Percentiles rank a stretch among this genome's conserved stretches.
These are phyloP conservation scores for Trematomus bernacchii DNA, from an alignment of 2,797 vertebrate species.

Conservation along the genomic window DNA sequence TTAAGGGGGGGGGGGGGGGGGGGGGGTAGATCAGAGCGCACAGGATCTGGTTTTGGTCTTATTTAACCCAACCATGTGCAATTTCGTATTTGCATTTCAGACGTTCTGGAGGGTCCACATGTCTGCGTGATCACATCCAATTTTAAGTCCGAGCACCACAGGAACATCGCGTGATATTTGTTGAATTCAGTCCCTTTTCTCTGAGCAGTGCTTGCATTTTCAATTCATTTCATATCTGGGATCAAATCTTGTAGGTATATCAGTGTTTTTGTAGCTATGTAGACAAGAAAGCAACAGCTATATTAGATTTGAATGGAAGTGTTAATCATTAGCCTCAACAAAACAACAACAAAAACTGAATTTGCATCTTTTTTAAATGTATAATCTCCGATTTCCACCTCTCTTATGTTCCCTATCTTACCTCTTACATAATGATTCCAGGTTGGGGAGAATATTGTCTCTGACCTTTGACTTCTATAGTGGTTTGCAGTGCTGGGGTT, in stretches of 20 bases:
- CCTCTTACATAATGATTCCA: background rate
- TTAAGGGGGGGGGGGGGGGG: background rate
- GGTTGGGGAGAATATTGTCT: constrained; percentile 11
- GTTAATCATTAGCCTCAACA: background rate
- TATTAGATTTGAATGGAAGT: no score
- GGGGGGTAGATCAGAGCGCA: background rate
- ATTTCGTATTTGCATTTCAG: constrained; percentile 20
- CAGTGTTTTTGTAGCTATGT: background rate
- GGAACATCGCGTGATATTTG: background rate
- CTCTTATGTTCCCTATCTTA: background rate
- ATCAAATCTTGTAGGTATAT: background rate
- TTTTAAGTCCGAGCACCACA: background rate
- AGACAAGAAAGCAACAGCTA: background rate
- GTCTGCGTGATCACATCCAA: background rate
- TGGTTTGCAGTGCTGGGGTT: constrained; percentile 30
- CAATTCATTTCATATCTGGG: background rate
- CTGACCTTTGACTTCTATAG: constrained; percentile 50
- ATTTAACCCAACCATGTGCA: constrained; percentile 1
- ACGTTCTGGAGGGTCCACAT: constrained; percentile 1
- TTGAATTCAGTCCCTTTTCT: background rate
- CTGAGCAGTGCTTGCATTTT: constrained; percentile 4
- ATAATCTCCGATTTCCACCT: background rate
- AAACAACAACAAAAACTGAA: background rate
- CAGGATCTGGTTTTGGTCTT: constrained; percentile 13
- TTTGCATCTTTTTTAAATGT: background rate